These are phyloP conservation scores for Tuberolachnus salignus DNA, from an alignment of 2,888 invertebrate species.

Conservation along the genomic window DNA sequence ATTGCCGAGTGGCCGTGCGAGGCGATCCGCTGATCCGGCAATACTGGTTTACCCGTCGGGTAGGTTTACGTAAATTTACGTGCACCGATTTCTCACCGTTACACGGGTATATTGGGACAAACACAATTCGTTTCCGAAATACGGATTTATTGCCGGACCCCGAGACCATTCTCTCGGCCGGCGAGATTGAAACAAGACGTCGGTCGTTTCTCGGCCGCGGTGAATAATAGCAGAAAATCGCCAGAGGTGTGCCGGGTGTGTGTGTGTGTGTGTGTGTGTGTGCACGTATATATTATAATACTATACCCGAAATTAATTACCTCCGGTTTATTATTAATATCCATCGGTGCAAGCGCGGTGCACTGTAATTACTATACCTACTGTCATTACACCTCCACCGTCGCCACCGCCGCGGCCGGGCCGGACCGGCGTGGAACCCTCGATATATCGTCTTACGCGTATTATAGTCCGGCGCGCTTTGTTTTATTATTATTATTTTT, in stretches of 20 bases:
- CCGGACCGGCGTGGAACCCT: constrained; percentile 14
- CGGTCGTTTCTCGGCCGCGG: background rate
- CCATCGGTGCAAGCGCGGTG: too few relatives aligned
- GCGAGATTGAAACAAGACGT: constrained; percentile 9
- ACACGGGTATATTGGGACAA: too few relatives aligned
- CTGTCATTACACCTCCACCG: constrained; percentile 27
- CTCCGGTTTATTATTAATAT: constrained; percentile 26
- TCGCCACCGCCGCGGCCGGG: background rate
- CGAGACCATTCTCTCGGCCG: too few relatives aligned
- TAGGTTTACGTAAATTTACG: too few relatives aligned
- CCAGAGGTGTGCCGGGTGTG: background rate
- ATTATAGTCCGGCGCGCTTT: background rate
- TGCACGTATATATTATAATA: too few relatives aligned
- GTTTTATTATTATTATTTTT: too few relatives aligned
- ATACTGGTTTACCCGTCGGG: too few relatives aligned
- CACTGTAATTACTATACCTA: constrained; percentile 10
- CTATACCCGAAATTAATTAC: constrained; percentile 42
- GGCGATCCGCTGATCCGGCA: too few relatives aligned
- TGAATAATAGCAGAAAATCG: background rate
- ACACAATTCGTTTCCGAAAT: constrained; percentile 11
- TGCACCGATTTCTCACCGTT: too few relatives aligned
- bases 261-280: too few relatives aligned
- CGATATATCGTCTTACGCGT: constrained; percentile 3
- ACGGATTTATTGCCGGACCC: background rate
- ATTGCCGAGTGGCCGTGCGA: too few relatives aligned